These are phyloP conservation scores for Osedax fenrisi DNA, from an alignment of 2,888 invertebrate genomes.

Conservation along the genomic window DNA sequence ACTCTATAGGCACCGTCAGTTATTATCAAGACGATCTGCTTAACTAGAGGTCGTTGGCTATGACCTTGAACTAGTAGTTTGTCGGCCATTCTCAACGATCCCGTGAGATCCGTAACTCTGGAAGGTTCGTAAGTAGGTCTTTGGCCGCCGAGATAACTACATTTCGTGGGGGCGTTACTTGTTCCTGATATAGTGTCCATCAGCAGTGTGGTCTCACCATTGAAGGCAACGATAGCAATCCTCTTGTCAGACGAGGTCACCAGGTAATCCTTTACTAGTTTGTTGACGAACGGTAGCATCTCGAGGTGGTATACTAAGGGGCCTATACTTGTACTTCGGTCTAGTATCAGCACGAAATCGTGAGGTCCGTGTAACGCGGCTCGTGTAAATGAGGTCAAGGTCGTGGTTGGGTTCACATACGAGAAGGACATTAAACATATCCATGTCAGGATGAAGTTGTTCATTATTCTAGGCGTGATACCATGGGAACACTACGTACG, in stretches of 20 bases:
- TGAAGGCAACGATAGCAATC: neutral
- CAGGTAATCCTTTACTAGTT: neutral
- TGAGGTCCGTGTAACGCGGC: no score
- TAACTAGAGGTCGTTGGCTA: neutral
- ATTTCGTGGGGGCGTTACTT: neutral
- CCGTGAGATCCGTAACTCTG: neutral
- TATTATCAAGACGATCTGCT: neutral
- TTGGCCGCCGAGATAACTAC: neutral
- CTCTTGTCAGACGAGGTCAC: neutral
- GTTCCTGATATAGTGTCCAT: neutral
- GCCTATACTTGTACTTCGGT: neutral
- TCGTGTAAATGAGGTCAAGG: no score
- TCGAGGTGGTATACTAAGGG: neutral
- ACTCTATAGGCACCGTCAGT: neutral
- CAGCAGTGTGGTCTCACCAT: neutral
- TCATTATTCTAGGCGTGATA: no score
- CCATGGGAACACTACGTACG: no score
- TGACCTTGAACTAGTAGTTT: neutral
- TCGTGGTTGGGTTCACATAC: no score
- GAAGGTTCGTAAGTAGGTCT: neutral
- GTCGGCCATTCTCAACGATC: neutral
- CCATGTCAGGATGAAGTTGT: no score
- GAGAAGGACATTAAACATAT: no score
- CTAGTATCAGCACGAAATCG: neutral
- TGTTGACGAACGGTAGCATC: neutral